Conservation (phyloP, 1,140 invertebrate species). For the Ectropis grisescens region DNA sequence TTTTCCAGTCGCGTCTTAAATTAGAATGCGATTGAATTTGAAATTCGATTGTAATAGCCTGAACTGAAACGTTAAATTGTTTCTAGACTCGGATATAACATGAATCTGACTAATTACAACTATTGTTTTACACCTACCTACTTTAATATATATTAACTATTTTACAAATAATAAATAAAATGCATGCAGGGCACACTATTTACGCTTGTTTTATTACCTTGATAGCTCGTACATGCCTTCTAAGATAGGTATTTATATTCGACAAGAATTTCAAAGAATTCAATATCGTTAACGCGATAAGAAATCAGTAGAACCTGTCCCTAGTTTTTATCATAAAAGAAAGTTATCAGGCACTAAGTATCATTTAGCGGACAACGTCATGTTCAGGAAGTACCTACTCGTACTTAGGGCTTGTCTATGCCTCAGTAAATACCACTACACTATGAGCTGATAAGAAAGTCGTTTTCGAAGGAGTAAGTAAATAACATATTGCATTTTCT, state of each 20-base stretch:
- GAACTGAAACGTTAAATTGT: no score
- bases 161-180: no score
- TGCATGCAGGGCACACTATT: no score
- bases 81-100: no score
- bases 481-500: slow-evolving; percentile 1
- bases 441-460: slow-evolving; percentile 24
- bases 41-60: slow-evolving; percentile 14
- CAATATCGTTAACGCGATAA: slow-evolving; percentile 8
- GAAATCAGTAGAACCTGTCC: slow-evolving; percentile 3
- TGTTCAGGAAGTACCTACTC: slow-evolving; percentile 27
- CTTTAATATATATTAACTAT: no score
- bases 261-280: no score
- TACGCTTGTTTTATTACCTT: no score
- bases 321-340: slow-evolving; percentile 12
- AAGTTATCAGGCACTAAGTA: slow-evolving; percentile 15
- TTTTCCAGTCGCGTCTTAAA: slow-evolving; percentile 22
- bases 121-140: no score
- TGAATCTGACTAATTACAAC: no score
- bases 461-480: slow-evolving; percentile 9
- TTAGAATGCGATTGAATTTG: slow-evolving; percentile 37
- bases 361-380: slow-evolving; percentile 10
- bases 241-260: no score
- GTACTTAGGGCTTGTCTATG: slow-evolving; percentile 21
- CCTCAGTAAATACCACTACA: slow-evolving; percentile 19
- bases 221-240: no score